Evolutionary conservation across 1,140 invertebrate species (phyloP), one percentile per base, ranked within the genome.

Genomic region (Heliothis subflexa): DNA sequence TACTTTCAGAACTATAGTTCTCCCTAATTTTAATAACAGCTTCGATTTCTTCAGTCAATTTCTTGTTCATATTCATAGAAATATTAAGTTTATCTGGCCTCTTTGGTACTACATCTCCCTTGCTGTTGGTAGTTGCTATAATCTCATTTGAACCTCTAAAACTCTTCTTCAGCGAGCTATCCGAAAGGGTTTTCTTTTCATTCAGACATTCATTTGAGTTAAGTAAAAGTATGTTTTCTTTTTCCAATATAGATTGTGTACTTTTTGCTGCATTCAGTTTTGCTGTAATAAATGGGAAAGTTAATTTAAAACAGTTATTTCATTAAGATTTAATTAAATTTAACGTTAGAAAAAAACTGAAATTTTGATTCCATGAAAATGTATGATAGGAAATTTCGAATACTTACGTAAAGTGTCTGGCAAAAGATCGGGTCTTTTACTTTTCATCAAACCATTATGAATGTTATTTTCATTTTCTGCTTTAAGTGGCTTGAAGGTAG

Each of bases 381-480:
- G 54, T 14, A 14, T 52, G 3, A 0, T 28, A 3, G 54, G 54
- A 40, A 55, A 9, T 40, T 45, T 13, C 10, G 9, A 47, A 72
- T 47, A 83, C 96, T 96, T 90, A 97, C 96, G 95, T 76, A 95
- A 83, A 95, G 96, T 97, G 92, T 96, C 96, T 82, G 92, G 96
- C 25, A 97, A 91, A 54, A 97, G 88, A 93, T 97, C 96, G 0
- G 96, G 96, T 82, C 95, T 92, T 87, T 95, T 96, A 28, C 91
- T 95, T 88, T 95, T 95, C 92, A 94, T 94, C 55, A 90, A 82
- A 18, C 93, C 95, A 83, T 91, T 95, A 85, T 86, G 94, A 40
- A 91, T 90, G 85, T 88, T 95, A 86, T 87, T 94, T 86, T 94
- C 96, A 81, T 89, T 96, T 83, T 95, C 96, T 57, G 89, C 93